phyloP scores from a whole-genome alignment of 1,140 invertebrate species.

The Heliconius nattereri region DNA sequence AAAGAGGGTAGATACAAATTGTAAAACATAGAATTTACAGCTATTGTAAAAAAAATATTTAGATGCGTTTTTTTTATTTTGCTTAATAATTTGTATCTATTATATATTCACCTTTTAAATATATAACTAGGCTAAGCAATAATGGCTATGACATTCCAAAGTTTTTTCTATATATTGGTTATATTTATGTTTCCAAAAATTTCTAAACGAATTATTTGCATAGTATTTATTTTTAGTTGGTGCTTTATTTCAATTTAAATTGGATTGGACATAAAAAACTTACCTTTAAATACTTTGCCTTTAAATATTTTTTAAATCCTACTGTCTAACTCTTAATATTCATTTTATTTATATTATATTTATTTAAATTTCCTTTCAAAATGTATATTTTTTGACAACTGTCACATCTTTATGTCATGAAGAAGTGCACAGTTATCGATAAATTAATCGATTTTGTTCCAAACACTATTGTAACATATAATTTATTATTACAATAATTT shows the following conservation, averaged over 20 bases:
- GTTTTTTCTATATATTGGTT: constrained; percentile 33
- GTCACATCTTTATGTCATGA: constrained; percentile 68
- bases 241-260: not conserved
- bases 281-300: not conserved
- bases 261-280: not conserved
- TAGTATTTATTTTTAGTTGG: not conserved
- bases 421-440: constrained; percentile 65
- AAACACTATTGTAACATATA: not conserved
- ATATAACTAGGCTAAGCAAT: constrained; percentile 59
- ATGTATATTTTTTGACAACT: constrained; percentile 42
- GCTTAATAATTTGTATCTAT: constrained; percentile 30
- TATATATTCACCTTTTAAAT: constrained; percentile 67
- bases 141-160: constrained; percentile 73
- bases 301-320: too few species aligned
- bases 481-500: not conserved
- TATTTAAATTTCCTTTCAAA: not conserved
- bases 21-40: too few species aligned
- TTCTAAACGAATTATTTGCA: constrained; percentile 5
- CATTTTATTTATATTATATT: constrained; percentile 3
- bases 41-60: not conserved
- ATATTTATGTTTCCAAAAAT: not conserved
- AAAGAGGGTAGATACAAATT: too few species aligned
- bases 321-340: not conserved
- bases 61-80: too few species aligned
- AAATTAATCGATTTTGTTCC: constrained; percentile 24